Conservation (phyloP, 2,797 vertebrate genomes). For the Acanthopagrus latus region DNA sequence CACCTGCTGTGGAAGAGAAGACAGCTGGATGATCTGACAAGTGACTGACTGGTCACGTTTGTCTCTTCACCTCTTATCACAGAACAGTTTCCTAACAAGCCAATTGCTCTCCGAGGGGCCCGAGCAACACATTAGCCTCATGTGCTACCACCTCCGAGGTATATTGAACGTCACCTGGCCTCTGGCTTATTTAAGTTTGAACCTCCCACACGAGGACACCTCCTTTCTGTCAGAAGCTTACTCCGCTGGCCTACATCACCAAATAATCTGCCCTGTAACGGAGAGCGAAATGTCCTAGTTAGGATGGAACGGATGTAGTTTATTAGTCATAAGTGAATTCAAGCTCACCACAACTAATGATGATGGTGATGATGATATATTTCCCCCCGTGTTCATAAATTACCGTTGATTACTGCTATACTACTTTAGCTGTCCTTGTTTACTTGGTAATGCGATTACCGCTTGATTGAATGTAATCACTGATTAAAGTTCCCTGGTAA, state of each 20-base stretch:
- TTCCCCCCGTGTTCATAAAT: not conserved
- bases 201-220: constrained; percentile 18
- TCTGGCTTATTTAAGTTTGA: constrained; percentile 18
- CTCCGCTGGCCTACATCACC: not conserved
- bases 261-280: not conserved
- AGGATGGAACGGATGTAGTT: constrained; percentile 12
- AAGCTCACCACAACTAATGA: not conserved
- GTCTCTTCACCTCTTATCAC: constrained; percentile 36
- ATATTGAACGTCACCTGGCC: constrained; percentile 36
- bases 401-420: not conserved
- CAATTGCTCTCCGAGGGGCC: constrained; percentile 2
- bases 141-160: constrained; percentile 20
- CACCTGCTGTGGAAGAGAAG: not conserved
- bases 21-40: too few relatives aligned
- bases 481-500: not conserved
- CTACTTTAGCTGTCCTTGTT: not conserved
- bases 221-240: not conserved
- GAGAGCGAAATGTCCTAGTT: not conserved
- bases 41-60: constrained; percentile 6
- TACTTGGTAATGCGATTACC: not conserved
- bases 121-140: constrained; percentile 30
- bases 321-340: constrained; percentile 16
- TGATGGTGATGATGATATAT: not conserved
- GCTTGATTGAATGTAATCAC: not conserved
- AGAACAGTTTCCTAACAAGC: constrained; percentile 33